Conservation (phyloP, 37 sponge, comb jelly and placozoan genomes). For the Beroe forskalii region DNA sequence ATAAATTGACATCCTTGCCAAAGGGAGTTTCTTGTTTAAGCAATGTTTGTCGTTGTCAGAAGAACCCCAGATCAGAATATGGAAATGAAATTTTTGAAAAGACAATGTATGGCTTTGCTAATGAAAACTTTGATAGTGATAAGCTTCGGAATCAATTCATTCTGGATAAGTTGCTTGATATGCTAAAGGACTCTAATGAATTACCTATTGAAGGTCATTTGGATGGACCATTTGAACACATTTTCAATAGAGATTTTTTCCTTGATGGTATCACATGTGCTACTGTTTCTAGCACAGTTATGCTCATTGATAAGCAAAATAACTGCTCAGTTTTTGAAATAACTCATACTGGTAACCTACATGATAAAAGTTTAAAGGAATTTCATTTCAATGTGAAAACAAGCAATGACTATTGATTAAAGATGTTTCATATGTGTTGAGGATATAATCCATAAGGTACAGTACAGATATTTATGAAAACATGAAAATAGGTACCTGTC, state of each 20-base stretch:
- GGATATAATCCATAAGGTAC: no score
- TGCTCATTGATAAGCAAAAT: constrained; percentile 4
- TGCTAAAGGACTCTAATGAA: not conserved
- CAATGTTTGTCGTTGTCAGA: not conserved
- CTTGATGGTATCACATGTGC: not conserved
- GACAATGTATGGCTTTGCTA: not conserved
- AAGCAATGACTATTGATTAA: no score
- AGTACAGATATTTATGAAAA: no score
- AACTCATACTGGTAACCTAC: not conserved
- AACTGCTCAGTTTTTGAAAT: not conserved
- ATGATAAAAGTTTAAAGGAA: no score
- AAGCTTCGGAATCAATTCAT: not conserved
- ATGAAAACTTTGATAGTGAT: not conserved
- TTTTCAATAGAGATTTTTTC: not conserved
- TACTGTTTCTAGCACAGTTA: constrained; percentile 42
- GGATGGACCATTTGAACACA: constrained; percentile 17
- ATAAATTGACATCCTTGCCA: not conserved
- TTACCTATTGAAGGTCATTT: not conserved
- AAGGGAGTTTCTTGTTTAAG: not conserved
- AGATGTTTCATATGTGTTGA: no score
- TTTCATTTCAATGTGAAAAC: no score
- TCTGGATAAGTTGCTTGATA: not conserved
- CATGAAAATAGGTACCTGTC: no score
- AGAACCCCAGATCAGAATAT: not conserved
- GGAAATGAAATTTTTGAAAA: not conserved